Evolutionary conservation across 2,888 invertebrate genomes (phyloP), one percentile per base, ranked within the genome.

Genomic region (Glomeris marginata): DNA sequence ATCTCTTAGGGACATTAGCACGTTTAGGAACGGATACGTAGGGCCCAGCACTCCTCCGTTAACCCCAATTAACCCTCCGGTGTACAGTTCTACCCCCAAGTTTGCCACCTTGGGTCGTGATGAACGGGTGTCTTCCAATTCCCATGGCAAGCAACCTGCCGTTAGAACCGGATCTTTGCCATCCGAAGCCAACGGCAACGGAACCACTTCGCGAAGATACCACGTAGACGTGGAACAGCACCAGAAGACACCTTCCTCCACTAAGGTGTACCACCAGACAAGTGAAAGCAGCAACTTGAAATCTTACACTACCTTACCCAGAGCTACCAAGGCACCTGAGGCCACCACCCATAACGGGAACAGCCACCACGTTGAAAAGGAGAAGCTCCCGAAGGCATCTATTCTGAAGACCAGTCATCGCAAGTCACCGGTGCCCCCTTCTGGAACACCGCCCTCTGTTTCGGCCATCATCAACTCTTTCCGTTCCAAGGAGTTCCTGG

Each of bases 381-480:
- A 41, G 28, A 28, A 28, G 28, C 28, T 28, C 8, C 28, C 28
- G 8, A 28, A 28, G 28, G 28, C 28, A 28, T 28, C 28, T 28
- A 28, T 28, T 28, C 28, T 28, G 28, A 28, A 28, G 28, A 28
- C 28, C 28, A 28, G 28, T 28, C 28, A 28, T 28, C 3, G 28
- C 4, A 28, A 28, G 28, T 28, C 28, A 3, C 28, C 28, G 3
- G 28, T 28, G 4, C 28, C 28, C 28, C 28, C 28, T 28, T 3
- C 28, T 28, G 28, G 28, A 28, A 8, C 49, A 15, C 37, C 45
- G 10, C 49, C 49, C 2, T 45, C 37, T 22, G 49, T 49, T 16
- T 45, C 37, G 8, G 49, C 44, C 38, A 49, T 49, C n/a, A 49
- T 49, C 34, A 44, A 45, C 28, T 49, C 49, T 8, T 33, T 49